Conservation (phyloP, 2,888 invertebrate species). For the Eupsilia transversa region DNA sequence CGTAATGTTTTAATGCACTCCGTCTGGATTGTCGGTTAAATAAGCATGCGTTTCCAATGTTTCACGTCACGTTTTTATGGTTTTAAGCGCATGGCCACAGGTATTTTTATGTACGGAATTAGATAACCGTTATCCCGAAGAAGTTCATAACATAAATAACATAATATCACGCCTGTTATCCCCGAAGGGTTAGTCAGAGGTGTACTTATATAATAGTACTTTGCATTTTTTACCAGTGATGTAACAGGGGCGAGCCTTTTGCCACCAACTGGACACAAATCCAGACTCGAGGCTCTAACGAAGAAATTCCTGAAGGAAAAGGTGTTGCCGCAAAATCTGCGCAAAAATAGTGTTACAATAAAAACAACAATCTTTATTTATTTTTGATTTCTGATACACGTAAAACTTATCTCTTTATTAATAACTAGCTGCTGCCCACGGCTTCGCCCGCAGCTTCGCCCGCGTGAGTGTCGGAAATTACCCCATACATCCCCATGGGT, state of each 20-base stretch:
- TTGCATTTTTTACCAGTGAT: too few species aligned
- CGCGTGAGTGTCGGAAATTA: too few species aligned
- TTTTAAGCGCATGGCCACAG: neutral
- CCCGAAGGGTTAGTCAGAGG: neutral
- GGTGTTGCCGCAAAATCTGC: neutral
- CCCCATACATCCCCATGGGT: too few species aligned
- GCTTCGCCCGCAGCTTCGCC: too few species aligned
- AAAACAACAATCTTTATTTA: neutral
- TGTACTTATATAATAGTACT: too few species aligned
- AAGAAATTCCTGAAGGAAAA: neutral
- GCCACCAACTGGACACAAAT: neutral
- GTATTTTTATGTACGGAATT: neutral
- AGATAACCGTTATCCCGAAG: neutral
- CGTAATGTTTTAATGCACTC: constrained; percentile 85
- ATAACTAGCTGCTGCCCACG: too few species aligned
- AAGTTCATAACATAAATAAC: neutral
- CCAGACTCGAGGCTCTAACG: neutral
- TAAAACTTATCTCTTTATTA: too few species aligned
- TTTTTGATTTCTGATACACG: too few species aligned
- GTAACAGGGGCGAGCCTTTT: neutral
- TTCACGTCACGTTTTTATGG: constrained; percentile 36
- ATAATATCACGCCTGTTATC: neutral
- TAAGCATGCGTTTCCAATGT: constrained; percentile 71
- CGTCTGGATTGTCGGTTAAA: constrained; percentile 78
- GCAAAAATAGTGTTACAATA: neutral